Evolutionary conservation across 2,113 vertebrate species (phyloP), one percentile per base, ranked within the genome.

Genomic region (Sander vitreus): DNA sequence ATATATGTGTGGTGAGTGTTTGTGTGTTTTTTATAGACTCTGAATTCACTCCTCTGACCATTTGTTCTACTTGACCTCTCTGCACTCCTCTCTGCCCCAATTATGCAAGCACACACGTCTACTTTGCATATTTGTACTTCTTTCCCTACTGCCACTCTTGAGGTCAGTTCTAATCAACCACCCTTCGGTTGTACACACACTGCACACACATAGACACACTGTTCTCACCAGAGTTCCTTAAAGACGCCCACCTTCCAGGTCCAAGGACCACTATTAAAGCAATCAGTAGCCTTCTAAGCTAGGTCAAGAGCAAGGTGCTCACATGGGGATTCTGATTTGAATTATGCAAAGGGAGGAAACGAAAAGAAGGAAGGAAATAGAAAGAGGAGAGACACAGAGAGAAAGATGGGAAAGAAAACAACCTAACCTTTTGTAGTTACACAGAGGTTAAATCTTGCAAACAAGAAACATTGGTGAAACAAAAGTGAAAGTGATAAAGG

Each of bases 51-150:
- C 60, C 15, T 25, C 83, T 91, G 92, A 91, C 90, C 91, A 89
- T 93, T 92, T 80, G 83, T 94, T 87, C 89, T 85, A 90, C 86
- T 91, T 93, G 89, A 94, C 93, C 93, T 91, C 79, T 21, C 85
- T 89, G 74, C 90, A 85, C 84, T 87, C 51, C 43, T 59, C 68
- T 85, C 84, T 88, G 89, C 91, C 93, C 93, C 95, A 97, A 97
- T 97, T 97, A 98, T 96, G 95, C 95, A 86, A 85, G 90, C 54
- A 27, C 93, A 92, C 90, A 91, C 62, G n/a, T 78, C 92, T 80
- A 90, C 89, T 94, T 94, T 94, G 92, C 91, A 95, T 96, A 95
- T 96, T 95, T 94, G 91, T 88, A 85, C 87, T 89, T 87, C 81
- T 84, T 88, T 87, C 90, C 76, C 81, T 85, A 71, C 69, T 78